A percentile compares a stretch with the other conserved stretches of the same genome.
Evolutionary conservation across 2,888 invertebrate genomes (phyloP).

Genomic region (Cerastis leucographa): DNA sequence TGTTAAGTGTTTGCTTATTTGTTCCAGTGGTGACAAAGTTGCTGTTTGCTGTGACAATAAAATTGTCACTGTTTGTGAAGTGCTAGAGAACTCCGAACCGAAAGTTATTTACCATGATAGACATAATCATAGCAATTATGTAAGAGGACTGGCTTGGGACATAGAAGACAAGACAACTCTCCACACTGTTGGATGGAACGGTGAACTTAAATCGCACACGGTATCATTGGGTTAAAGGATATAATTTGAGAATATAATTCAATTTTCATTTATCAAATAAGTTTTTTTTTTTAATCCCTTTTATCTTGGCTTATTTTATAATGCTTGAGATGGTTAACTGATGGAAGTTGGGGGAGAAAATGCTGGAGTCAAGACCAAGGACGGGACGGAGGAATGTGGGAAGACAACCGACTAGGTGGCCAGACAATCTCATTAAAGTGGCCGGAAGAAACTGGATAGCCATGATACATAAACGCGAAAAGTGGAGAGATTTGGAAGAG

Average conservation of each 20-base stretch:
- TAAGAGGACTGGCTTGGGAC: slow-evolving; percentile 90
- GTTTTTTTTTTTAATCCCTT: slow-evolving; percentile 14
- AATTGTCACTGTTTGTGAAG: slow-evolving; percentile 82
- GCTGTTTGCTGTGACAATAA: slow-evolving; percentile 87
- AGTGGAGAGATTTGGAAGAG: too few relatives aligned
- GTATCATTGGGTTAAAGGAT: slow-evolving; percentile 61
- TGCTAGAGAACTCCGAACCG: slow-evolving; percentile 70
- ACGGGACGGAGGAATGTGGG: too few relatives aligned
- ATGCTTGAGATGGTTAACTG: neutral
- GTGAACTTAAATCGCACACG: slow-evolving; percentile 83
- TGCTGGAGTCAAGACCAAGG: too few relatives aligned
- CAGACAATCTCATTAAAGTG: too few relatives aligned
- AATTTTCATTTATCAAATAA: neutral
- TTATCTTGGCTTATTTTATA: neutral
- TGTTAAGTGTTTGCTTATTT: neutral
- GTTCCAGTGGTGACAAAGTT: slow-evolving; percentile 79
- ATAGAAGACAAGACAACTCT: slow-evolving; percentile 77
- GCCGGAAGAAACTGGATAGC: too few relatives aligned
- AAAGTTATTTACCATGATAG: slow-evolving; percentile 79
- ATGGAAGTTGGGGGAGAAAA: too few relatives aligned
- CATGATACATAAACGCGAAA: too few relatives aligned
- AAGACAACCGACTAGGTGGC: too few relatives aligned
- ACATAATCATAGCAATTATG: slow-evolving; percentile 85
- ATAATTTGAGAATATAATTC: slow-evolving; percentile 34
- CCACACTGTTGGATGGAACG: slow-evolving; percentile 91